Percentiles rank a stretch among this genome's conserved stretches.
Conservation (phyloP, 2,797 vertebrate genomes). For the Eupleurogrammus muticus region DNA sequence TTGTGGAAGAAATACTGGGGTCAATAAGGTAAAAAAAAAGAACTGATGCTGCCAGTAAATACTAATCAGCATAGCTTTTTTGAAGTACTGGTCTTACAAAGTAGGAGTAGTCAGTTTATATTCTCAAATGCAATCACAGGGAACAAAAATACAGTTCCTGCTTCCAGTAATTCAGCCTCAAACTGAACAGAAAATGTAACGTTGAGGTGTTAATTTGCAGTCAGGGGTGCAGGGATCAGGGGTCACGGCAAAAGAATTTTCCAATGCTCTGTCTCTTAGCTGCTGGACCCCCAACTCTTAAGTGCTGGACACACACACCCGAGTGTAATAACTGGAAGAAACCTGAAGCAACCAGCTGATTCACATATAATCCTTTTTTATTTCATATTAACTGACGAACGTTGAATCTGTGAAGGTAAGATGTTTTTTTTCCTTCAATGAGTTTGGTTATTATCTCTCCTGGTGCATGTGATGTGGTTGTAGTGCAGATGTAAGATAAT, state of each 20-base stretch:
- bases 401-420: slow-evolving; percentile 47
- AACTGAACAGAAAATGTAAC: slow-evolving; percentile 67
- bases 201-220: slow-evolving; percentile 75
- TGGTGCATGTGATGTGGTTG: neutral
- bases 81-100: neutral
- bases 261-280: slow-evolving; percentile 58
- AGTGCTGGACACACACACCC: neutral
- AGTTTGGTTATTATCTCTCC: neutral
- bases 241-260: slow-evolving; percentile 77
- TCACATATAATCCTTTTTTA: neutral
- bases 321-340: slow-evolving; percentile 10
- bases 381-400: neutral
- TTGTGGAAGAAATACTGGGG: neutral
- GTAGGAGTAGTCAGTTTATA: neutral
- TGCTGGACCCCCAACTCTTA: slow-evolving; percentile 1
- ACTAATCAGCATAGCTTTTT: neutral
- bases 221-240: slow-evolving; percentile 44
- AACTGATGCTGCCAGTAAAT: neutral
- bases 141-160: neutral
- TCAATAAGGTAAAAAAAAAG: neutral
- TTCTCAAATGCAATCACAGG: neutral
- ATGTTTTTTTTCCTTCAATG: neutral
- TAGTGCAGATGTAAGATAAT: neutral
- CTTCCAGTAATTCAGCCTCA: neutral
- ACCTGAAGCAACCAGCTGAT: neutral